Evolutionary conservation across 2,113 vertebrate species (phyloP).

Genomic region (Callipepla squamata): DNA sequence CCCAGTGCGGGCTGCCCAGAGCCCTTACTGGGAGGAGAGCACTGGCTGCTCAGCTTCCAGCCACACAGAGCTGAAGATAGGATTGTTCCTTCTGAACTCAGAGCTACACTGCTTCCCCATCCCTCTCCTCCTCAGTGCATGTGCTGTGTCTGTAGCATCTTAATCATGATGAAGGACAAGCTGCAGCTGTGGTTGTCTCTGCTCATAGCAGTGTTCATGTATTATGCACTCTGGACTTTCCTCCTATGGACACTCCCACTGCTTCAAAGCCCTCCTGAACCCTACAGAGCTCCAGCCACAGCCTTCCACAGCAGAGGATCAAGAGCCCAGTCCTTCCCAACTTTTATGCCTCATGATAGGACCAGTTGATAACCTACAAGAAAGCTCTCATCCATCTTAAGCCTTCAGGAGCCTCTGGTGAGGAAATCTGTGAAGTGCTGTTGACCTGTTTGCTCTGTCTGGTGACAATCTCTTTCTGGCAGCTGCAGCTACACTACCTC

Average conservation of each 20-base stretch:
- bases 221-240: not conserved
- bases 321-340: not conserved
- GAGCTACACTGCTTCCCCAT: no score
- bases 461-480: not conserved
- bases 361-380: not conserved
- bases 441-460: fast-evolving
- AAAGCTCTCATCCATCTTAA: not conserved
- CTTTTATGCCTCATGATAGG: not conserved
- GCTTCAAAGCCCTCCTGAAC: not conserved
- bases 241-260: not conserved
- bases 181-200: not conserved
- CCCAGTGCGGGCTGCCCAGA: no score
- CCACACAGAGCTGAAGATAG: not conserved
- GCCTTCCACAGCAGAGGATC: not conserved
- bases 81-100: not conserved
- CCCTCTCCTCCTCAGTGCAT: no score
- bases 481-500: not conserved
- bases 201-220: not conserved
- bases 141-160: no score
- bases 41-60: no score
- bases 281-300: not conserved
- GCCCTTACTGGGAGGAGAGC: no score
- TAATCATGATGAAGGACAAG: not conserved
- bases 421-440: not conserved
- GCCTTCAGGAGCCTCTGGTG: not conserved